These are phyloP conservation scores for Muraenolepis orangiensis DNA, from an alignment of 2,797 vertebrate species.

Conservation along the genomic window DNA sequence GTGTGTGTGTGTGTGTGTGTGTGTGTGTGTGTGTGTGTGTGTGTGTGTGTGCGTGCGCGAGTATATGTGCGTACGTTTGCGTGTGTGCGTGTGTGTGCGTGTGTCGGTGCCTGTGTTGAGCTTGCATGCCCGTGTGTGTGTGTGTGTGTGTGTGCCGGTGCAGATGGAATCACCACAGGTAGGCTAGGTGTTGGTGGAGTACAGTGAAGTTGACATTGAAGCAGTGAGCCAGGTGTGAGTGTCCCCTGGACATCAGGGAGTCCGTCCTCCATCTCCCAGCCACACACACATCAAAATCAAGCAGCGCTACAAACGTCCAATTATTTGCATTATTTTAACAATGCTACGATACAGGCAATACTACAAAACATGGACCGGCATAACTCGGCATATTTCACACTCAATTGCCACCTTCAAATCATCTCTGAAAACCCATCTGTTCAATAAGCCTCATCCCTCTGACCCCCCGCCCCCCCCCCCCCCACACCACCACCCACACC, in stretches of 20 bases:
- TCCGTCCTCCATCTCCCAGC: neutral
- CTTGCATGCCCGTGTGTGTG: neutral
- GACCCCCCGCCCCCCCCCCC: no score
- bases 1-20: no score
- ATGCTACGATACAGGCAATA: no score
- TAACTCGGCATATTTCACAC: neutral
- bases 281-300: neutral
- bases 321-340: no score
- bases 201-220: slow-evolving; percentile 40
- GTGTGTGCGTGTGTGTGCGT: slow-evolving; percentile 2
- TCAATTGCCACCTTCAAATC: no score
- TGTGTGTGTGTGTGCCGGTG: slow-evolving; percentile 33
- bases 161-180: slow-evolving; percentile 57
- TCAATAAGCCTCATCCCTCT: no score
- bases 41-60: neutral
- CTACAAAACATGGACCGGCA: neutral
- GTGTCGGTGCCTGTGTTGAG: neutral
- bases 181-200: slow-evolving; percentile 35
- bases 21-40: neutral
- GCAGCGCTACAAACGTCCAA: no score
- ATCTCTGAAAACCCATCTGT: no score
- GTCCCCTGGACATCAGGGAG: slow-evolving; percentile 45
- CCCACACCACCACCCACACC: no score
- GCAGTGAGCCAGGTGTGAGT: slow-evolving; percentile 45
- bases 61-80: neutral